A percentile compares a stretch with the other conserved stretches of the same genome.
These are phyloP conservation scores for Sterna hirundo DNA, from an alignment of 2,113 vertebrate genomes.

Conservation along the genomic window DNA sequence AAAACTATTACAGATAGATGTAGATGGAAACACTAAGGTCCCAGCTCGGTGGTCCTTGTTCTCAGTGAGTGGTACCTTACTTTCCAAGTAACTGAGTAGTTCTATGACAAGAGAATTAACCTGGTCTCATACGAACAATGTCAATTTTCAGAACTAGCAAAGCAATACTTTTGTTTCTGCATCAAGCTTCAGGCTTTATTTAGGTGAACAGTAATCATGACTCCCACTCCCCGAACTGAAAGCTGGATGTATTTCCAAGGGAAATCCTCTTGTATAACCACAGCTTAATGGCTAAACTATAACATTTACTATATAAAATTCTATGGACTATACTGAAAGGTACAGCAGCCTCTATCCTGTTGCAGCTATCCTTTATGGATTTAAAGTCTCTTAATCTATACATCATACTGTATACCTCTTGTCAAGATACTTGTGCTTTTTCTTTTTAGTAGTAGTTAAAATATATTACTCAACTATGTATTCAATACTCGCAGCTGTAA, in stretches of 20 bases:
- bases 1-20: neutral
- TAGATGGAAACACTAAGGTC: neutral
- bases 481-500: neutral
- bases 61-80: neutral
- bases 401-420: neutral
- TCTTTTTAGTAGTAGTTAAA: neutral
- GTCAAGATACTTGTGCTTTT: neutral
- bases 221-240: neutral
- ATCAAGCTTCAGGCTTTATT: neutral
- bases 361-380: neutral
- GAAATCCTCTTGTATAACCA: neutral
- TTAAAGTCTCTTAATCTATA: neutral
- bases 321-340: neutral
- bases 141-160: neutral
- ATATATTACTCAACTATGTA: neutral
- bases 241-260: neutral
- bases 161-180: neutral
- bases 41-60: neutral
- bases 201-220: neutral
- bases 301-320: neutral
- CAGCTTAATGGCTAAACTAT: neutral
- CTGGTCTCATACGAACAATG: neutral
- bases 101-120: neutral
- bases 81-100: neutral
- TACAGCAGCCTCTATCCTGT: neutral